These are phyloP conservation scores for Mesocentrotus franciscanus DNA, from an alignment of 53 echinoderm and acorn worm genomes.

Conservation along the genomic window DNA sequence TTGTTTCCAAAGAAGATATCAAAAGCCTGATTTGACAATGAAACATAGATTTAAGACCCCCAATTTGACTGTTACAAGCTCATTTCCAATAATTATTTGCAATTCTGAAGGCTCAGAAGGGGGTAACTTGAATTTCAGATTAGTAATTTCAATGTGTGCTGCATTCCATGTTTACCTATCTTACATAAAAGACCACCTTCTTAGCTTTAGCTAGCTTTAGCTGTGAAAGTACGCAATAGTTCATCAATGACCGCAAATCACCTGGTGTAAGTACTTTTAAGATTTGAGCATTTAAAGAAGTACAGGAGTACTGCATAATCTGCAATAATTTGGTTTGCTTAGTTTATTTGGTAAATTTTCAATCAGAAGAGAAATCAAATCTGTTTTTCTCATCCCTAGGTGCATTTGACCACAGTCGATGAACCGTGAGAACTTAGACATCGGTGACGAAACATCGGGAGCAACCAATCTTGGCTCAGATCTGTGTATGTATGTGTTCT, in stretches of 20 bases:
- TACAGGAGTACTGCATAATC: slow-evolving; percentile 46
- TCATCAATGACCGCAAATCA: background rate
- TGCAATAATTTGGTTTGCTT: slow-evolving; percentile 4
- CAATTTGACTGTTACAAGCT: too few relatives aligned
- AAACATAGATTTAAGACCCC: too few relatives aligned
- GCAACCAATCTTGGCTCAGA: background rate
- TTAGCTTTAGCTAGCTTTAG: background rate
- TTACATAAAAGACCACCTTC: background rate
- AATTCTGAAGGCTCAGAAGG: too few relatives aligned
- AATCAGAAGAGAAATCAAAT: background rate
- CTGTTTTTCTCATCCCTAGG: background rate
- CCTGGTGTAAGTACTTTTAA: slow-evolving; percentile 14
- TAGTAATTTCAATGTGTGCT: background rate
- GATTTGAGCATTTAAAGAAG: background rate
- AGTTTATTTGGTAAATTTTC: background rate
- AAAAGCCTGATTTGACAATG: too few relatives aligned
- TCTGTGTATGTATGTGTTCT: background rate
- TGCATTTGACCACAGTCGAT: background rate
- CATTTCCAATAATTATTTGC: too few relatives aligned
- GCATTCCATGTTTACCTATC: background rate
- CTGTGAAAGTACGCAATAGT: background rate
- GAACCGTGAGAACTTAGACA: background rate
- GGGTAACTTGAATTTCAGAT: background rate
- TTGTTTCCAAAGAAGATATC: too few relatives aligned
- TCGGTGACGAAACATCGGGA: background rate